A percentile compares a stretch with the other conserved stretches of the same genome.
Evolutionary conservation across 2,888 invertebrate genomes (phyloP).

Genomic region (Gastracanthus pulcherrimus): DNA sequence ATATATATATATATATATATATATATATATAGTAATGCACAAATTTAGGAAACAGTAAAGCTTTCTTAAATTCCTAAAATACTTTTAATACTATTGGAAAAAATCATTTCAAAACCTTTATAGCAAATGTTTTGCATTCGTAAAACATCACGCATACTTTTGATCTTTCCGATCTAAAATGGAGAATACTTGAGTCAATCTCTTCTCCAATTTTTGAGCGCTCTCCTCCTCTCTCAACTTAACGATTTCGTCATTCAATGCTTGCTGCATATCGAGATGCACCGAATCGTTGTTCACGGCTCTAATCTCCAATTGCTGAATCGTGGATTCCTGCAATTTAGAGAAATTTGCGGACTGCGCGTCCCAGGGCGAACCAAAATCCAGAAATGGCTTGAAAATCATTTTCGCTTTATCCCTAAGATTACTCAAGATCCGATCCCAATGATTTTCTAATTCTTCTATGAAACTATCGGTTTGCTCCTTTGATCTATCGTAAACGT

Average conservation of each 20-base stretch:
- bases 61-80: no score
- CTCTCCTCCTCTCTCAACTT: slow-evolving; percentile 55
- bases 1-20: no score
- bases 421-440: not conserved
- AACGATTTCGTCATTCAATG: slow-evolving; percentile 18
- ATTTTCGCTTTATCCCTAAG: not conserved
- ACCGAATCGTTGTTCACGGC: not conserved
- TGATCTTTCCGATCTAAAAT: slow-evolving; percentile 54
- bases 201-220: slow-evolving; percentile 57
- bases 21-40: no score
- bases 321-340: not conserved
- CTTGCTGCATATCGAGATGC: slow-evolving; percentile 26
- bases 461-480: not conserved
- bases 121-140: no score
- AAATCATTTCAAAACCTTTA: no score
- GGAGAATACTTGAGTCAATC: slow-evolving; percentile 46
- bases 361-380: slow-evolving; percentile 54
- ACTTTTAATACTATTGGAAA: no score
- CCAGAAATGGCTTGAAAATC: slow-evolving; percentile 5
- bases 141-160: slow-evolving; percentile 47
- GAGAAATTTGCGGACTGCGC: not conserved
- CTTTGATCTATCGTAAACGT: slow-evolving; percentile 13
- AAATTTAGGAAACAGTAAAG: no score
- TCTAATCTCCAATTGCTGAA: slow-evolving; percentile 16
- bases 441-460: not conserved